phyloP scores from a whole-genome alignment of 2,797 vertebrate genomes.

The Sandelia bainsii region DNA sequence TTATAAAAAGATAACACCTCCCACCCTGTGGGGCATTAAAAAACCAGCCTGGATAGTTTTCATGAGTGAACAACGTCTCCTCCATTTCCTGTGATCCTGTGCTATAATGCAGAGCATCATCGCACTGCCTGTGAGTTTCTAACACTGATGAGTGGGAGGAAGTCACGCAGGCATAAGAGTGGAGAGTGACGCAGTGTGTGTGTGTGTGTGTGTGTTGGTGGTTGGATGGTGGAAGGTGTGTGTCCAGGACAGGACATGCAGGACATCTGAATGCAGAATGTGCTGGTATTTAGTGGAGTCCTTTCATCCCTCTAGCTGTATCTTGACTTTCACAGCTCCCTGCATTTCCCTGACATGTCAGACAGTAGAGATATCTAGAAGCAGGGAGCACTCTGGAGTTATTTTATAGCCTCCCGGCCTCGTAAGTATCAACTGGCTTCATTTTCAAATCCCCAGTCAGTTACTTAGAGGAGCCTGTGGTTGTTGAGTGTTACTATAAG shows the following conservation, averaged over 20 bases:
- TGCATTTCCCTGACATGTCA: too few relatives aligned
- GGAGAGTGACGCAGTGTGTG: slow-evolving; percentile 6
- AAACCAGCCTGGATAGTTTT: not conserved
- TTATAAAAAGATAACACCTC: not conserved
- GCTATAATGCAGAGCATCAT: slow-evolving; percentile 20
- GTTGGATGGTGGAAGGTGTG: not conserved
- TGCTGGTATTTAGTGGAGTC: too few relatives aligned
- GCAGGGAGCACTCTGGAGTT: too few relatives aligned
- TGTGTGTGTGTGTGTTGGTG: not conserved
- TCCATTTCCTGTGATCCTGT: slow-evolving; percentile 1
- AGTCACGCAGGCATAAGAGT: slow-evolving; percentile 2
- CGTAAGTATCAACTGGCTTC: too few relatives aligned
- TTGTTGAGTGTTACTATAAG: too few relatives aligned
- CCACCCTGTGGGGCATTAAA: slow-evolving; percentile 10
- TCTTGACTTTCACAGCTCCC: not conserved
- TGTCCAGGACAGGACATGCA: not conserved
- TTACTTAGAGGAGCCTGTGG: too few relatives aligned
- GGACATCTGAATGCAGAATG: too few relatives aligned
- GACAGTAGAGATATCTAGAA: too few relatives aligned
- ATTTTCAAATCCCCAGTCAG: too few relatives aligned
- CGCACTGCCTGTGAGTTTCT: not conserved
- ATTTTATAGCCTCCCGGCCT: too few relatives aligned
- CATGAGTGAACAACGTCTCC: not conserved
- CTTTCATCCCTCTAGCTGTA: too few relatives aligned
- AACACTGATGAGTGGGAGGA: not conserved